Evolutionary conservation across 2,888 invertebrate species (phyloP).

Genomic region (Bhutanitis thaidina): DNA sequence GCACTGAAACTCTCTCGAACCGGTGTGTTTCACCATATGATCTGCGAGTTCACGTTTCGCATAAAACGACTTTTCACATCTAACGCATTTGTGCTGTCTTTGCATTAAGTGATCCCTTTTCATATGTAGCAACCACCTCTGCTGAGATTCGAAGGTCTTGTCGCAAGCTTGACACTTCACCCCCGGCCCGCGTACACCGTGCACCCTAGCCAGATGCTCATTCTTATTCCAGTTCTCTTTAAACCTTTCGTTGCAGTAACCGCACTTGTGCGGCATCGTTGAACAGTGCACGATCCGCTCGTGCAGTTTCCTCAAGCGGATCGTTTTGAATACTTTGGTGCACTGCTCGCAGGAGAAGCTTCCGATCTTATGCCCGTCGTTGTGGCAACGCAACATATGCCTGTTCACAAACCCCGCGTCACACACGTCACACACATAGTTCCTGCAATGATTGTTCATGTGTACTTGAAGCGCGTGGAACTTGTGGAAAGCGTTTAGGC

Average conservation of each 20-base stretch:
- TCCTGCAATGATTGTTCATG: constrained; percentile 49
- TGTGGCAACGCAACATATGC: constrained; percentile 29
- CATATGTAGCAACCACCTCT: constrained; percentile 36
- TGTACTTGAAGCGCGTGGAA: constrained; percentile 45
- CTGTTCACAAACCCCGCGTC: constrained; percentile 40
- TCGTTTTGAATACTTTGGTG: constrained; percentile 66
- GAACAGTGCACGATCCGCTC: constrained; percentile 35
- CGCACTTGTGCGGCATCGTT: constrained; percentile 37
- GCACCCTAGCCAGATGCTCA: constrained; percentile 39
- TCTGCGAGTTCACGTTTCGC: constrained; percentile 29
- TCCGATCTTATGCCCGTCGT: constrained; percentile 35
- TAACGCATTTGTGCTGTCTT: constrained; percentile 47
- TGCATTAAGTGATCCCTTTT: constrained; percentile 53
- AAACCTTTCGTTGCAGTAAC: constrained; percentile 42
- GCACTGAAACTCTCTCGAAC: constrained; percentile 55
- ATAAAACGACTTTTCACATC: constrained; percentile 56
- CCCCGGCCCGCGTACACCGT: constrained; percentile 33
- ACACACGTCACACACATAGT: constrained; percentile 46
- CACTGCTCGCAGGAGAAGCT: constrained; percentile 54
- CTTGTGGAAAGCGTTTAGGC: constrained; percentile 36
- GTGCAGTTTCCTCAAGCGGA: constrained; percentile 60
- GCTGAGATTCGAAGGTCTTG: constrained; percentile 32
- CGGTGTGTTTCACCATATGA: constrained; percentile 56
- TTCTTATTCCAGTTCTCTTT: constrained; percentile 34
- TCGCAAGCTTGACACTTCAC: constrained; percentile 45